Evolutionary conservation across 2,888 invertebrate species (phyloP).

Genomic region (Agapostemon virescens): DNA sequence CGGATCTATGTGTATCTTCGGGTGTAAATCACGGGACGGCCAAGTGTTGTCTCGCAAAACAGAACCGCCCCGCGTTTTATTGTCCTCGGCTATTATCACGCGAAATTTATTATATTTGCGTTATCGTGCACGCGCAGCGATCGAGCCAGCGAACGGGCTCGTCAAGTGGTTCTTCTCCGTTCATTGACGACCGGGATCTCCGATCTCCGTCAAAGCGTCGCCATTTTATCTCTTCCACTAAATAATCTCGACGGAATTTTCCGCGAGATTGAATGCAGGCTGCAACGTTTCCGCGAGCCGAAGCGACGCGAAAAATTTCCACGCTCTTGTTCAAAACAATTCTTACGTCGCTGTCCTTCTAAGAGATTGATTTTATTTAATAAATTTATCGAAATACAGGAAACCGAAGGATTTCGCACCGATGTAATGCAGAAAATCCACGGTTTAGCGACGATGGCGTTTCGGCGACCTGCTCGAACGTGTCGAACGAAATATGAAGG

Average conservation of each 20-base stretch:
- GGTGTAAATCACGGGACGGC: conserved; percentile 26
- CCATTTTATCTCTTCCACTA: neutral
- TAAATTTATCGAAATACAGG: no score
- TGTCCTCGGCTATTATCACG: neutral
- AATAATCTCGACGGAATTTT: no score
- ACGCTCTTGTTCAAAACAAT: no score
- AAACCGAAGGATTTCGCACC: no score
- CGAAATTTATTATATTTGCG: conserved; percentile 32
- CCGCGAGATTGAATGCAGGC: no score
- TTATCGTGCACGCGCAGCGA: neutral
- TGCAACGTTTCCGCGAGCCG: no score
- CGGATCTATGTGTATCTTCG: conserved; percentile 28
- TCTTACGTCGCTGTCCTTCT: no score
- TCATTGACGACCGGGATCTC: neutral
- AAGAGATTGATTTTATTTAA: no score
- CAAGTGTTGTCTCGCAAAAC: conserved; percentile 25
- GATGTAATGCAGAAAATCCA: no score
- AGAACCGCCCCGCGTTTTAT: conserved; percentile 4
- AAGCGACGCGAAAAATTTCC: no score
- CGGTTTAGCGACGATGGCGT: neutral
- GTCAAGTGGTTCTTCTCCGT: no score
- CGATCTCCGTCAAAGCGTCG: neutral
- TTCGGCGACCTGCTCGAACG: neutral
- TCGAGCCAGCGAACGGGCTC: neutral
- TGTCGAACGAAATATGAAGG: neutral